Evolutionary conservation across 2,797 vertebrate genomes (phyloP), one percentile per base, ranked within the genome.

Genomic region (Enteromius trimaculatus): DNA sequence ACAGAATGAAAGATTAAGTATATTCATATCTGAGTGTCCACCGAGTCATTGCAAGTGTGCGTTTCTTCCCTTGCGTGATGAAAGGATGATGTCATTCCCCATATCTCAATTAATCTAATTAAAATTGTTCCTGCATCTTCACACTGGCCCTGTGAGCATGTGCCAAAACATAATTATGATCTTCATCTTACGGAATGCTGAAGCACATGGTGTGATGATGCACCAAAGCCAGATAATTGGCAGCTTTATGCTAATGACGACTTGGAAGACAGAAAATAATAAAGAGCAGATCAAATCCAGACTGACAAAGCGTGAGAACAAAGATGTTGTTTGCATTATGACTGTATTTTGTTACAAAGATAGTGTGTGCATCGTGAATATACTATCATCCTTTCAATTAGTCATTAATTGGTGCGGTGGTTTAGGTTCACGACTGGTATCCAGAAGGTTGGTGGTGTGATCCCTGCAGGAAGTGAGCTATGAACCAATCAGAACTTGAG

Each of bases 131-230:
- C 21, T 49, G 21, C 49, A 29, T 70, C 65, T 70, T 79, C 4
- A 26, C 31, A 26, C 49, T 65, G 17, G 13, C 26, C 70, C 53
- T 44, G 58, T 23, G 58, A 44, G 23, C 19, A 47, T 65, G 72
- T 83, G 81, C 77, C 81, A 84, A 62, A 84, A 70, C 58, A 23
- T 80, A 83, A 88, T 88, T 85, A 85, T 82, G 86, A 87, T 58
- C 81, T 79, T 66, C 62, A 68, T 71, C 68, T 79, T 66, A 75
- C 11, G 29, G 72, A 83, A 82, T 75, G 79, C 83, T 79, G 21
- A 68, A 68, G 29, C 75, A 77, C 51, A 66, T 80, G 68, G 69
- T 85, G 72, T 69, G 82, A 82, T 72, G 65, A 82, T 84, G 66
- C 77, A 55, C 34, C 77, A 66, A 83, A 82, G 44, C 69, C 26